Percentiles rank a stretch among this genome's conserved stretches.
Conservation (phyloP, 2,113 vertebrate species). For the Columbina picui region DNA sequence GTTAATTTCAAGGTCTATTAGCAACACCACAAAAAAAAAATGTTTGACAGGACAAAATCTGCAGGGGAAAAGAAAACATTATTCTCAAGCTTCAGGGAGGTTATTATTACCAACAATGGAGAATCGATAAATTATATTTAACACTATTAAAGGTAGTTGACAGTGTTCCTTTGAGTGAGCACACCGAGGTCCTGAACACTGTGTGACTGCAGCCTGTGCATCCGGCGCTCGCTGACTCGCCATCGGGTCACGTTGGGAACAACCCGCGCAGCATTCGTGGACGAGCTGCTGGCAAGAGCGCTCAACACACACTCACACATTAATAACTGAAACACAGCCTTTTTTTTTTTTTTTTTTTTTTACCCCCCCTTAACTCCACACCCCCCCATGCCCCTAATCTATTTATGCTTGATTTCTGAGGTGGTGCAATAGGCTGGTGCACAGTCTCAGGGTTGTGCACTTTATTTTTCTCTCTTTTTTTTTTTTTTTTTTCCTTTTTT, state of each 20-base stretch:
- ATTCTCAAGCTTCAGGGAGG: conserved; percentile 62
- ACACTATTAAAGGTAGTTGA: conserved; percentile 59
- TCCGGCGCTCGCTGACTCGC: background rate
- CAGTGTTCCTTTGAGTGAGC: conserved; percentile 66
- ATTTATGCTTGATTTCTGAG: conserved; percentile 70
- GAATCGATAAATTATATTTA: conserved; percentile 69
- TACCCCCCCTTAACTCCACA: background rate
- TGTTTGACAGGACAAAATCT: conserved; percentile 47
- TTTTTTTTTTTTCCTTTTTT: background rate
- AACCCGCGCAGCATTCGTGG: conserved; percentile 18
- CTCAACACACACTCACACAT: background rate
- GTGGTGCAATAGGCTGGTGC: conserved; percentile 63
- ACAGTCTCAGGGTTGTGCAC: background rate
- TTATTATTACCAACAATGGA: conserved; percentile 64
- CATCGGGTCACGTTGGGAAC: conserved; percentile 39
- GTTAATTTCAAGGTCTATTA: conserved; percentile 75
- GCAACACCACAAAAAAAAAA: background rate
- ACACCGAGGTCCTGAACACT: conserved; percentile 39
- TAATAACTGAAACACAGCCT: background rate
- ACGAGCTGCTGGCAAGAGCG: conserved; percentile 63
- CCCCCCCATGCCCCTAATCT: background rate
- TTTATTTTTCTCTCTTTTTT: too few species aligned
- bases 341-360: background rate
- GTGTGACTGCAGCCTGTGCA: conserved; percentile 28
- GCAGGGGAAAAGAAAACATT: conserved; percentile 68